These are phyloP conservation scores for Actinia equina DNA, from an alignment of 64 coral and sea anemone genomes.

Conservation along the genomic window DNA sequence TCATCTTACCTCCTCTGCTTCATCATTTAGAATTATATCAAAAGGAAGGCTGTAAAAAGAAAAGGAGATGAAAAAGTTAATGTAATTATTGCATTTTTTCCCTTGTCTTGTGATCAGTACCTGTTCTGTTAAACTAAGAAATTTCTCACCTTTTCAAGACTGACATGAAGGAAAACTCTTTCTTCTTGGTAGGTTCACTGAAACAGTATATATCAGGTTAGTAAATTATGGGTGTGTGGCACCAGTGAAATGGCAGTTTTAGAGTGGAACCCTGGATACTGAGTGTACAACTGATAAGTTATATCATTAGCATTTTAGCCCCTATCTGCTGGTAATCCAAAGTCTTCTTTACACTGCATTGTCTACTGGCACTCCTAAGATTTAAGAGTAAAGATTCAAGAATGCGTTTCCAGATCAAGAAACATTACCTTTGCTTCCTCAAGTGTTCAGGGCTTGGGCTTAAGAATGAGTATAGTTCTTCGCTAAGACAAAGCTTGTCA, in stretches of 20 bases:
- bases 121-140: background rate
- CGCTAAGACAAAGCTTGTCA: constrained; percentile 89
- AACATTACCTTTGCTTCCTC: constrained; percentile 47
- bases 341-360: too few relatives aligned
- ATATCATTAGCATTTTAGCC: too few relatives aligned
- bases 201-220: background rate
- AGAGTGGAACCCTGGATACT: too few relatives aligned
- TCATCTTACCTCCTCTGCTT: constrained; percentile 79
- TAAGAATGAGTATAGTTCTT: constrained; percentile 94
- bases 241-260: background rate
- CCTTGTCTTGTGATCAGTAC: too few relatives aligned
- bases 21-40: constrained; percentile 61
- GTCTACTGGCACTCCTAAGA: too few relatives aligned
- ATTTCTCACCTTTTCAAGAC: constrained; percentile 83
- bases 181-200: constrained; percentile 80
- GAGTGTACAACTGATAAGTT: too few relatives aligned
- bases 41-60: background rate
- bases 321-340: too few relatives aligned
- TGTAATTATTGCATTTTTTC: background rate
- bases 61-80: too few relatives aligned
- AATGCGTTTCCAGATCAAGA: too few relatives aligned
- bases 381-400: too few relatives aligned
- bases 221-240: background rate
- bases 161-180: constrained; percentile 87
- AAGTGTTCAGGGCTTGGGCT: constrained; percentile 86